Percentiles rank a stretch among this genome's conserved stretches.
Conservation (phyloP, 64 coral and sea anemone species). For the Porites australiensis region DNA sequence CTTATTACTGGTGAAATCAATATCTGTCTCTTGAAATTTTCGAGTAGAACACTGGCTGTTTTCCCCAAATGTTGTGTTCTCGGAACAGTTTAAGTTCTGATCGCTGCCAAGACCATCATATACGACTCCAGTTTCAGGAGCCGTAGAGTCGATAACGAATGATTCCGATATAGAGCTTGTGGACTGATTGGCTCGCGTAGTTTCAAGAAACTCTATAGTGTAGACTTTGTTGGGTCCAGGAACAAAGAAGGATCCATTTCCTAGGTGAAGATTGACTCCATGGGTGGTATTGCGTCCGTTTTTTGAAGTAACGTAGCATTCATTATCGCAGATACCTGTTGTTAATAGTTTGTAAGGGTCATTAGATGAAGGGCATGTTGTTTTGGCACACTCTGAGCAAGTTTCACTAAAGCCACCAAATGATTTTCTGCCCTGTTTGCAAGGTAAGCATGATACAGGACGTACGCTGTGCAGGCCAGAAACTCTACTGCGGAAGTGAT, state of each 20-base stretch:
- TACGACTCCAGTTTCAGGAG: constrained; percentile 69
- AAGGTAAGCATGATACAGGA: constrained; percentile 54
- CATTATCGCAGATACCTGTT: constrained; percentile 48
- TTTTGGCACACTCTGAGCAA: constrained; percentile 42
- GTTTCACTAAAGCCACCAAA: constrained; percentile 63
- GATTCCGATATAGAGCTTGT: constrained; percentile 44
- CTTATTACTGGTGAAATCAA: constrained; percentile 87
- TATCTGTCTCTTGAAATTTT: constrained; percentile 82
- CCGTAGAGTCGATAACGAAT: constrained; percentile 80
- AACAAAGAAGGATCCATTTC: constrained; percentile 49
- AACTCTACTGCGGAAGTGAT: constrained; percentile 62
- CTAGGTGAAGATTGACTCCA: not conserved
- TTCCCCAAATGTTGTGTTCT: constrained; percentile 83
- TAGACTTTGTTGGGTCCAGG: constrained; percentile 72
- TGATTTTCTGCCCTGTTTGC: constrained; percentile 70
- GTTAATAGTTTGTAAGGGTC: not conserved
- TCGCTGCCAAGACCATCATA: constrained; percentile 93
- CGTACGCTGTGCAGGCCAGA: not conserved
- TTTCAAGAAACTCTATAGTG: constrained; percentile 69
- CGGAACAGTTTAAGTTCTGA: constrained; percentile 77
- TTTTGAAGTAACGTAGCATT: not conserved
- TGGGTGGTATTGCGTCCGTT: not conserved
- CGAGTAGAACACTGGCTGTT: constrained; percentile 86
- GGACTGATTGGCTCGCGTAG: constrained; percentile 68
- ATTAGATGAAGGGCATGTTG: constrained; percentile 18